Evolutionary conservation across 1,140 invertebrate species (phyloP), one percentile per base, ranked within the genome.

Genomic region (Drosophila tsacasi): DNA sequence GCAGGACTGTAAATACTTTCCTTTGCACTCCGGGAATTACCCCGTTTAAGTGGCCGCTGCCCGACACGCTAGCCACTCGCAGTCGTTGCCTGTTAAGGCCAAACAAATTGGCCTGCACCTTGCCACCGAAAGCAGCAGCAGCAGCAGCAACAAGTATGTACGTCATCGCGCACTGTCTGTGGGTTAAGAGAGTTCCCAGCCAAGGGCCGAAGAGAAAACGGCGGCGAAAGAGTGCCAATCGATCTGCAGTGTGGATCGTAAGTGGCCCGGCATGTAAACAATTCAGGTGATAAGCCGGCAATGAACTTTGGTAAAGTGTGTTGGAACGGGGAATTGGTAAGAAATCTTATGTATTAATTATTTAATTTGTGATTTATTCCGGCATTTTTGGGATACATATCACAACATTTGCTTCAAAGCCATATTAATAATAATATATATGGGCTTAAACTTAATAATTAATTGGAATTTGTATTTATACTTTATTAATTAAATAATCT

Each of bases 1-100:
- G 23, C 42, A 67, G 42, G 55, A 68, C 58, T 23, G 58, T 37
- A 76, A 87, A 80, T 83, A 69, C 83, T 83, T 79, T 86, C 54
- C 54, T 67, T 67, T 40, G 44, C 67, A 54, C 75, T 49, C 46
- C 67, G 74, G 86, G 85, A 90, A 85, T 71, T 91, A 76, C 86
- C 85, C 79, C 37, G 66, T 42, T 15, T 54, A 32, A 69, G 62
- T 54, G 62, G 27, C 37, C 54, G 23, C 50, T 52, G 40, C n/a
- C 62, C 79, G 37, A 3, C 35, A 61, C 44, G 42, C 46, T 65
- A 46, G 63, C 37, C 65, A 61, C 62, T 44, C 54, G 72, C 71
- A 59, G 63, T n/a, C 54, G 64, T 60, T 89, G 75, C 84, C 85
- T 84, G 84, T 52, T 27, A 63, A 79, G 79, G 75, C 75, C 74